Evolutionary conservation across 2,888 invertebrate species (phyloP).

Genomic region (Euzophera pinguis): DNA sequence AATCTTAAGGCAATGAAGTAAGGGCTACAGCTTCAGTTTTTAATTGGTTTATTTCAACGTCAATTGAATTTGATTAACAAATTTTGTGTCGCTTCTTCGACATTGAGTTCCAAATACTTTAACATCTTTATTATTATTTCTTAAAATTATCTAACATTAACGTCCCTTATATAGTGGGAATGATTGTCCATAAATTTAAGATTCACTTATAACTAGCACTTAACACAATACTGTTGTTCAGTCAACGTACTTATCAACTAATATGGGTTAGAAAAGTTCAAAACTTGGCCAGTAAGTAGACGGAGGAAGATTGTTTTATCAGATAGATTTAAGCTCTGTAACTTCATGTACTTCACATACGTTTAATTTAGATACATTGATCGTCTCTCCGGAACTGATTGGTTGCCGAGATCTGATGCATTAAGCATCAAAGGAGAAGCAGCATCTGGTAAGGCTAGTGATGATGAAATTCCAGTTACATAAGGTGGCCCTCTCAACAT

Average conservation of each 20-base stretch:
- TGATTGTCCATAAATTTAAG: constrained; percentile 15
- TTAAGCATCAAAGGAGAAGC: constrained; percentile 64
- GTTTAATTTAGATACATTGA: background rate
- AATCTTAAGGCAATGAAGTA: background rate
- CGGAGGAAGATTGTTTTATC: background rate
- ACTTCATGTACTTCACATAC: constrained; percentile 18
- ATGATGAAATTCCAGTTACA: constrained; percentile 72
- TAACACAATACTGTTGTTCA: constrained; percentile 8
- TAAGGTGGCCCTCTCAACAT: constrained; percentile 80
- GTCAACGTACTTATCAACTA: constrained; percentile 8
- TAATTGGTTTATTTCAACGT: constrained; percentile 71
- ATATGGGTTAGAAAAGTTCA: background rate
- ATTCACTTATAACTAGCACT: constrained; percentile 18
- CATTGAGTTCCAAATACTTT: background rate
- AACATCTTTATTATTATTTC: constrained; percentile 13
- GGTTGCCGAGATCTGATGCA: constrained; percentile 43
- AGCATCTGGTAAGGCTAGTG: constrained; percentile 61
- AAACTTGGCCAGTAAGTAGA: background rate
- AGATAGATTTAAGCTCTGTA: background rate
- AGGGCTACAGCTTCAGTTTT: constrained; percentile 21
- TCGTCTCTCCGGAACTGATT: background rate
- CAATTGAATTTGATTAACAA: constrained; percentile 13
- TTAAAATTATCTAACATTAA: background rate
- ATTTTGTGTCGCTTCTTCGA: constrained; percentile 4
- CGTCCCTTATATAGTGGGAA: constrained; percentile 4